phyloP scores from a whole-genome alignment of 2,797 vertebrate species.

The Urosaurus nigricauda region DNA sequence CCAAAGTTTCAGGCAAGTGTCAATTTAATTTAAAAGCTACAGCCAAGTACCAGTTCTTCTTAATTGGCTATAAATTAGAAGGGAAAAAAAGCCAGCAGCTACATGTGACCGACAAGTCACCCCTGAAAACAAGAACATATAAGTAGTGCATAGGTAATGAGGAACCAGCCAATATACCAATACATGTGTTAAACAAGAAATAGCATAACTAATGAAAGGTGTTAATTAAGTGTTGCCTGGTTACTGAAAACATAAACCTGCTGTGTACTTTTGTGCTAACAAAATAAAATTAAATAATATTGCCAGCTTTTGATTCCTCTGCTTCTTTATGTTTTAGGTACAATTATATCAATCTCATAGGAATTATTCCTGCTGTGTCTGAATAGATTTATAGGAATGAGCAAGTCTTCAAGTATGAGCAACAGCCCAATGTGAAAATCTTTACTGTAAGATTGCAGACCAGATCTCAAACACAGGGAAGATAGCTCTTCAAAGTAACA shows the following conservation, averaged over 20 bases:
- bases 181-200: conserved; percentile 46
- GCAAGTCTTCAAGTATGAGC: neutral
- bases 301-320: conserved; percentile 9
- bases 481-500: neutral
- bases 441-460: neutral
- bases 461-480: neutral
- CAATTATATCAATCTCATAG: neutral
- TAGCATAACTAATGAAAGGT: conserved; percentile 10
- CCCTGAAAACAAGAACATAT: conserved; percentile 25
- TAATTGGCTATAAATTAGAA: conserved; percentile 40
- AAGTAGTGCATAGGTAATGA: conserved; percentile 37
- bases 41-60: conserved; percentile 28
- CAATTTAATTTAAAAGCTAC: conserved; percentile 41
- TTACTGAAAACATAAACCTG: conserved; percentile 41
- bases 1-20: conserved; percentile 40
- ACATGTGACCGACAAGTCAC: conserved; percentile 50
- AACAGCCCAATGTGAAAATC: conserved; percentile 12
- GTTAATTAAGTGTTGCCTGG: conserved; percentile 29
- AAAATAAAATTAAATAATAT: conserved; percentile 1
- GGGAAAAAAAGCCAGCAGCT: conserved; percentile 45
- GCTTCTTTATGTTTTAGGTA: neutral
- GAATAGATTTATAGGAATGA: neutral
- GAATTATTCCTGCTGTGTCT: neutral
- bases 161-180: conserved; percentile 22
- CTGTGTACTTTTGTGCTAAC: neutral